Percentiles rank a stretch among this genome's conserved stretches.
Evolutionary conservation across 1,140 invertebrate species (phyloP).

Genomic region (Atta cephalotes): DNA sequence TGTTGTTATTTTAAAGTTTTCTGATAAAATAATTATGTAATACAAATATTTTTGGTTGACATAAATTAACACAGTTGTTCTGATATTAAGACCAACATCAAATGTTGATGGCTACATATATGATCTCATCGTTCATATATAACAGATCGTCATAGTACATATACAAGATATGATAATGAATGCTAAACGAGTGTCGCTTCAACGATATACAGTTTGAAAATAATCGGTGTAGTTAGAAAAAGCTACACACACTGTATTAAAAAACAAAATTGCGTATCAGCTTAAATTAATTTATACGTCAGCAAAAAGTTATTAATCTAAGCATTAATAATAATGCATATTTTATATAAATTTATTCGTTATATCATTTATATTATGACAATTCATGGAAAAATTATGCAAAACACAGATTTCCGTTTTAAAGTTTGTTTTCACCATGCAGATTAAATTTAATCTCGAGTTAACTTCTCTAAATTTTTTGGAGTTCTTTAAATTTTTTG

Average conservation of each 20-base stretch:
- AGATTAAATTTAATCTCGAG: too few species aligned
- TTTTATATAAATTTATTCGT: background rate
- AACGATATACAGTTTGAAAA: background rate
- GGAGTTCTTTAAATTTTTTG: too few species aligned
- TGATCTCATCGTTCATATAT: background rate
- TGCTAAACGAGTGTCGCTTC: background rate
- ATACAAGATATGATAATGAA: conserved; percentile 4
- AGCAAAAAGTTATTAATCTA: background rate
- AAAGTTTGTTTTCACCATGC: too few species aligned
- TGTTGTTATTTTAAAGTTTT: background rate
- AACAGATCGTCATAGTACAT: background rate
- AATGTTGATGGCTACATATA: too few species aligned
- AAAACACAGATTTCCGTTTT: background rate
- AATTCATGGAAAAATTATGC: background rate
- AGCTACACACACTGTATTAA: background rate
- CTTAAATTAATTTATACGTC: background rate
- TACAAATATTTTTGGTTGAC: background rate
- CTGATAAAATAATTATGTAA: conserved; percentile 15
- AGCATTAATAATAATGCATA: background rate
- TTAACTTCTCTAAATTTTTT: too few species aligned
- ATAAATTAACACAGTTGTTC: background rate
- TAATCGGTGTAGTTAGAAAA: background rate
- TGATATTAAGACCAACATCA: background rate
- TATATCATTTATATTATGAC: background rate
- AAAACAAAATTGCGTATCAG: background rate